A percentile compares a stretch with the other conserved stretches of the same genome.
These are phyloP conservation scores for Andrena trimmerana DNA, from an alignment of 2,888 invertebrate genomes.

Conservation along the genomic window DNA sequence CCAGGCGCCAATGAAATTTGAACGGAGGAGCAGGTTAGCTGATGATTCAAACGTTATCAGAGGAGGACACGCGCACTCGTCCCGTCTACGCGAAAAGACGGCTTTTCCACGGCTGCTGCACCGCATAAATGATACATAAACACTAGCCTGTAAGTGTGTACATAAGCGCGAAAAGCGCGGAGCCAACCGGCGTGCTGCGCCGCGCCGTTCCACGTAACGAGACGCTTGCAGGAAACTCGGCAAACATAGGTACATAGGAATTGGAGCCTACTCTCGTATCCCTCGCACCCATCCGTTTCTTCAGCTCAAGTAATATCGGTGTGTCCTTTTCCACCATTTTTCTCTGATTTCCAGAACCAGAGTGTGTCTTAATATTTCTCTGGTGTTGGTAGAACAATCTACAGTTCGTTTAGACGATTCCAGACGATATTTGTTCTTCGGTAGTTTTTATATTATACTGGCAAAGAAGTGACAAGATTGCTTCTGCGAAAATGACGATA, in stretches of 20 bases:
- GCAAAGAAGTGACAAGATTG: neutral
- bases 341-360: no score
- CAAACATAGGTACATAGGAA: conserved; percentile 66
- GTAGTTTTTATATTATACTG: neutral
- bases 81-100: conserved; percentile 44
- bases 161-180: conserved; percentile 61
- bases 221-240: conserved; percentile 45
- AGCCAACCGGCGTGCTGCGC: conserved; percentile 40
- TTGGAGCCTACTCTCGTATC: conserved; percentile 50
- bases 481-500: conserved; percentile 10
- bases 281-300: neutral
- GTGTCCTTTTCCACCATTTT: neutral
- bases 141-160: conserved; percentile 66
- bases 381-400: no score
- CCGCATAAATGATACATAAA: conserved; percentile 76
- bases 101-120: conserved; percentile 55
- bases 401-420: no score
- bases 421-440: neutral
- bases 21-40: conserved; percentile 6
- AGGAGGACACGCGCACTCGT: conserved; percentile 31
- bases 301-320: neutral
- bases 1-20: neutral
- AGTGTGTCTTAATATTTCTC: no score
- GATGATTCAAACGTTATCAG: conserved; percentile 53
- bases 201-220: conserved; percentile 64